Conservation (phyloP, 2,113 vertebrate genomes). For the Ptilonorhynchus violaceus region DNA sequence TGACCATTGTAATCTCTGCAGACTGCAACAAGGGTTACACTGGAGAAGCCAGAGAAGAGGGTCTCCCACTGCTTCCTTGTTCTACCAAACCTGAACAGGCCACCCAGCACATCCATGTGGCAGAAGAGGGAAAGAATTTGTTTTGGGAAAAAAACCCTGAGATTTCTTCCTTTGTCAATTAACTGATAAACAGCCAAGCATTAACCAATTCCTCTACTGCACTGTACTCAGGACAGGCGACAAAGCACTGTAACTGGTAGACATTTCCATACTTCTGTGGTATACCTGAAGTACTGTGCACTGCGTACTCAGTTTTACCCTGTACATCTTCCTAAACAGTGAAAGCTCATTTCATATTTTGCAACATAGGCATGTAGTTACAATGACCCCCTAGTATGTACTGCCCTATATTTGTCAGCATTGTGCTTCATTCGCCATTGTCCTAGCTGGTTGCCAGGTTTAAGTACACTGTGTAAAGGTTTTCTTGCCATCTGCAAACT, state of each 20-base stretch:
- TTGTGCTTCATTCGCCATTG: background rate
- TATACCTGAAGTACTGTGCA: background rate
- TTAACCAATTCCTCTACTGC: background rate
- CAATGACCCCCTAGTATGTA: background rate
- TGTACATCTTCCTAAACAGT: background rate
- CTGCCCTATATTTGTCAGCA: background rate
- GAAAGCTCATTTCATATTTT: background rate
- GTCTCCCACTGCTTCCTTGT: background rate
- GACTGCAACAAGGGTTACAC: background rate
- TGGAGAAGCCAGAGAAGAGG: background rate
- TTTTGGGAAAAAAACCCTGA: background rate
- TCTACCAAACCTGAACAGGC: background rate
- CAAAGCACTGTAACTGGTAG: background rate
- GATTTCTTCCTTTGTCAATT: background rate
- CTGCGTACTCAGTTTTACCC: background rate
- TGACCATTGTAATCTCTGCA: background rate
- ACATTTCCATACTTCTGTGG: background rate
- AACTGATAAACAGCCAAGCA: background rate
- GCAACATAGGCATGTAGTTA: fast-evolving
- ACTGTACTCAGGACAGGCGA: background rate
- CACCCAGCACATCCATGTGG: background rate
- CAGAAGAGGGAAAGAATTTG: background rate
- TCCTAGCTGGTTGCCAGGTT: background rate
- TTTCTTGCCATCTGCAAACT: background rate
- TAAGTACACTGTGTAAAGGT: fast-evolving